These are phyloP conservation scores for Hiodon alosoides DNA, from an alignment of 2,113 vertebrate genomes.

Conservation along the genomic window DNA sequence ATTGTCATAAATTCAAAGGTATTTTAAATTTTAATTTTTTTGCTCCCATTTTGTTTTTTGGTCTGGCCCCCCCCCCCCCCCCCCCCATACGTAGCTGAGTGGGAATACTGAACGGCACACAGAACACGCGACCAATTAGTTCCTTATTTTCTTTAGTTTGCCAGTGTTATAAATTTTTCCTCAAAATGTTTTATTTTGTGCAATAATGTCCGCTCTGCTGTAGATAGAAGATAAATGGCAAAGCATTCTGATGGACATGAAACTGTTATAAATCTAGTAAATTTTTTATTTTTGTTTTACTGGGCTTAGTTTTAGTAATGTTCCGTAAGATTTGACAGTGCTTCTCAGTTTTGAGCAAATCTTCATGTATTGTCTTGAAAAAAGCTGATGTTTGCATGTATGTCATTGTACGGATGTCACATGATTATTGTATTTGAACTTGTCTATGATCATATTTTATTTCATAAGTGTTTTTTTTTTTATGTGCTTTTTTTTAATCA, in stretches of 20 bases:
- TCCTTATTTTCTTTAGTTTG: not conserved
- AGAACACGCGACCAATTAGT: not conserved
- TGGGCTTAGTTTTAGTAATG: not conserved
- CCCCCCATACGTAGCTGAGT: not conserved
- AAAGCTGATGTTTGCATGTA: not conserved
- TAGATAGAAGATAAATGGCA: not conserved
- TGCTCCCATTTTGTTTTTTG: too few relatives aligned
- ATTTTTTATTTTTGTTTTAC: too few relatives aligned
- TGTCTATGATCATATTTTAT: too few relatives aligned
- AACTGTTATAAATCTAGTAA: not conserved
- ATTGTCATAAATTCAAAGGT: too few relatives aligned
- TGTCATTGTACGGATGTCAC: too few relatives aligned
- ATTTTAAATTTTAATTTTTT: too few relatives aligned
- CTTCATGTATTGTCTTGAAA: not conserved
- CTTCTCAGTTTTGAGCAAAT: not conserved
- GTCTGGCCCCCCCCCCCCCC: too few relatives aligned
- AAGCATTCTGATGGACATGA: not conserved
- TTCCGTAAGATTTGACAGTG: not conserved
- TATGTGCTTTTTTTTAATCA: too few relatives aligned
- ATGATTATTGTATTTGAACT: too few relatives aligned
- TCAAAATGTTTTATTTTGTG: conserved; percentile 41
- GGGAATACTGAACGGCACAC: not conserved
- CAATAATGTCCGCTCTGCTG: conserved; percentile 50
- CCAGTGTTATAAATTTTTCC: not conserved
- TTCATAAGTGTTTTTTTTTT: too few relatives aligned